phyloP scores from a whole-genome alignment of 1,140 invertebrate genomes.

The Zaprionus lachaisei region DNA sequence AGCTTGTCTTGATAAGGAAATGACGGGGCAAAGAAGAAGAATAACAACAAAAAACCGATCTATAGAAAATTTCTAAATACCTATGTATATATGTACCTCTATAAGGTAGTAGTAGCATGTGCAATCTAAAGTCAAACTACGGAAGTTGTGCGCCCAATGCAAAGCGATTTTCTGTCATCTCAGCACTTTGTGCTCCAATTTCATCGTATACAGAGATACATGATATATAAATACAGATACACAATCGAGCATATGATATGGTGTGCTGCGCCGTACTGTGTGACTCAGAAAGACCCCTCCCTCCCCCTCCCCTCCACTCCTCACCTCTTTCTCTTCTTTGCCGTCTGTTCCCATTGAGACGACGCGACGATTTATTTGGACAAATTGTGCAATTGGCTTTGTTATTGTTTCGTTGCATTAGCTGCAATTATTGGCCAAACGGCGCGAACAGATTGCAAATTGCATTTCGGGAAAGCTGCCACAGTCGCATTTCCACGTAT shows the following conservation, averaged over 20 bases:
- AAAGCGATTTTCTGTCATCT: conserved; percentile 55
- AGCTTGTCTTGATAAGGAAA: conserved; percentile 73
- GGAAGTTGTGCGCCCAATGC: conserved; percentile 32
- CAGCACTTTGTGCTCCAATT: conserved; percentile 58
- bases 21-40: conserved; percentile 56
- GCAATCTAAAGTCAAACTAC: conserved; percentile 26
- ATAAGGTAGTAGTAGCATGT: conserved; percentile 2
- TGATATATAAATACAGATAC: conserved; percentile 23
- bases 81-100: conserved; percentile 27
- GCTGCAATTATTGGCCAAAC: conserved; percentile 78
- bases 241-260: conserved; percentile 6
- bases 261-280: conserved; percentile 43
- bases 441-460: conserved; percentile 67
- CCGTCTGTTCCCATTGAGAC: conserved; percentile 5
- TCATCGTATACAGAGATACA: conserved; percentile 32
- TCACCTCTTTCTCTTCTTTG: neutral
- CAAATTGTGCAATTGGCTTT: conserved; percentile 73
- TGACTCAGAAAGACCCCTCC: conserved; percentile 53
- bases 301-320: no score
- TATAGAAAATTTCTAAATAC: conserved; percentile 44
- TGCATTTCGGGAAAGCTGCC: conserved; percentile 67
- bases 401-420: conserved; percentile 56
- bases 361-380: conserved; percentile 53
- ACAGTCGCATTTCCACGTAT: conserved; percentile 33
- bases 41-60: conserved; percentile 29